These are phyloP conservation scores for Sebastes dallii DNA, from an alignment of 2,797 vertebrate genomes.

Conservation along the genomic window DNA sequence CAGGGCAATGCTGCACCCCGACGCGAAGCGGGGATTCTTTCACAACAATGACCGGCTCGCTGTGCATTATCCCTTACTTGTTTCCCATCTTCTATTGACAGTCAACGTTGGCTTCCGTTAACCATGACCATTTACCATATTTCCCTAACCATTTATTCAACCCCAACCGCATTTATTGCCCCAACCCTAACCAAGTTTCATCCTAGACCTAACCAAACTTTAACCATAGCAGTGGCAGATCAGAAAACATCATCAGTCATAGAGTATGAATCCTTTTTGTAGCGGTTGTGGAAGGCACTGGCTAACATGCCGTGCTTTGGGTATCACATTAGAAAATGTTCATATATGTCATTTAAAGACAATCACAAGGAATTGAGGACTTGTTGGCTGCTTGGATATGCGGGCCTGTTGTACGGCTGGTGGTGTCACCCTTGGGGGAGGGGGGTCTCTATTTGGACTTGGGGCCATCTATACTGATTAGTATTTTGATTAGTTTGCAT, in stretches of 20 bases:
- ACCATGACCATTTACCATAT: background rate
- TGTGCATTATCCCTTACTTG: background rate
- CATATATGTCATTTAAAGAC: too few species aligned
- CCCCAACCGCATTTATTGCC: background rate
- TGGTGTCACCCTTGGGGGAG: background rate
- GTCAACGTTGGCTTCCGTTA: background rate
- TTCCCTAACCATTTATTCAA: background rate
- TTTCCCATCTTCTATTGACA: background rate
- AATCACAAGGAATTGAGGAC: too few species aligned
- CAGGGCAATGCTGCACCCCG: accelerated
- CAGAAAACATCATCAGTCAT: background rate
- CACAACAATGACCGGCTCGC: too few species aligned
- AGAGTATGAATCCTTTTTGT: background rate
- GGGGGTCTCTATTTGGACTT: background rate
- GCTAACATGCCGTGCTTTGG: background rate
- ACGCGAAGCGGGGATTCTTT: too few species aligned
- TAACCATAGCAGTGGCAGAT: background rate
- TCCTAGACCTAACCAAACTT: background rate
- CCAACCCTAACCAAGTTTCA: background rate
- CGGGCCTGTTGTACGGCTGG: background rate
- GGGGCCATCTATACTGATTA: background rate
- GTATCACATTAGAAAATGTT: too few species aligned
- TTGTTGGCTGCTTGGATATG: too few species aligned
- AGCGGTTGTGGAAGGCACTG: background rate
- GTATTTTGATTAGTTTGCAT: background rate